Conservation (phyloP, 2,113 vertebrate species). For the Gnathonemus longibarbis region DNA sequence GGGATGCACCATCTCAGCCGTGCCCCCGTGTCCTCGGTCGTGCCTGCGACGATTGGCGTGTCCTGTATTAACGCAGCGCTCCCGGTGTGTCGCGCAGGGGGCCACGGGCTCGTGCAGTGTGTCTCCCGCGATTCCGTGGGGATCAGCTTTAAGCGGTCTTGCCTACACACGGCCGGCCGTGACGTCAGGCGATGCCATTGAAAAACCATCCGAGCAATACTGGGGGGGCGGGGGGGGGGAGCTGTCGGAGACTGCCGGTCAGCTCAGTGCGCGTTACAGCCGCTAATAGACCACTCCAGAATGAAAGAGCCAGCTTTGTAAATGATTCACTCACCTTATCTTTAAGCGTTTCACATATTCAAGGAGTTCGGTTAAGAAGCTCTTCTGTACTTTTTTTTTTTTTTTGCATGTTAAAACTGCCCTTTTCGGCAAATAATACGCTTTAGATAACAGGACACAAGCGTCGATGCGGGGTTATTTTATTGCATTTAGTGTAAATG, state of each 20-base stretch:
- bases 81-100: background rate
- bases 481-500: slow-evolving; percentile 16
- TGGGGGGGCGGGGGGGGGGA: background rate
- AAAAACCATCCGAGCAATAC: slow-evolving; percentile 16
- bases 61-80: background rate
- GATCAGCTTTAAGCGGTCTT: slow-evolving; percentile 27
- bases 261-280: background rate
- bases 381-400: background rate
- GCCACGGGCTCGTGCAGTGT: slow-evolving; percentile 7
- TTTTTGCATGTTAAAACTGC: background rate
- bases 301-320: slow-evolving; percentile 4
- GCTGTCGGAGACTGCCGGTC: no score
- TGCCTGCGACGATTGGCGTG: background rate
- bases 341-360: background rate
- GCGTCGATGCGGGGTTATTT: background rate
- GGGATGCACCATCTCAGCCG: slow-evolving; percentile 26
- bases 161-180: slow-evolving; percentile 24
- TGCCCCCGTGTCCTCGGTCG: background rate
- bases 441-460: background rate
- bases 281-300: background rate
- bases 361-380: background rate
- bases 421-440: background rate
- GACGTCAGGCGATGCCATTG: slow-evolving; percentile 33
- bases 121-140: slow-evolving; percentile 20
- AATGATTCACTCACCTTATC: slow-evolving; percentile 21